A percentile compares a stretch with the other conserved stretches of the same genome.
Evolutionary conservation across 2,113 vertebrate genomes (phyloP).

Genomic region (Onychostruthus taczanowskii): DNA sequence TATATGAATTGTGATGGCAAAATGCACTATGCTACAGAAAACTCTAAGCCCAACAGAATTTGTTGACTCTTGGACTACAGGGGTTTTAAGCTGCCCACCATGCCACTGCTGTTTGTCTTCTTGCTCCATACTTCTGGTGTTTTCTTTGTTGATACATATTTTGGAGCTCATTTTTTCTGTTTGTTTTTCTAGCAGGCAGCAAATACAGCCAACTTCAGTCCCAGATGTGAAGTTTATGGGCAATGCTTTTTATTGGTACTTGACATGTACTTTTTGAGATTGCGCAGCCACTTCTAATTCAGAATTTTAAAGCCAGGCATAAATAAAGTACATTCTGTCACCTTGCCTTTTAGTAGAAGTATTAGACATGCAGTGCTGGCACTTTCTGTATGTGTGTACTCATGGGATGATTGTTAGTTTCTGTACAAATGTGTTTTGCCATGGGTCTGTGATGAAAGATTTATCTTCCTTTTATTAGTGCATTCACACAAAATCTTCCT

Average conservation of each 20-base stretch:
- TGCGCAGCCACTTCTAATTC: neutral
- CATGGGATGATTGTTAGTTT: neutral
- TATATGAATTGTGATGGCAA: neutral
- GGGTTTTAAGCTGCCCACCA: neutral
- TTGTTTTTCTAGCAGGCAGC: neutral
- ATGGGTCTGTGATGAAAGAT: neutral
- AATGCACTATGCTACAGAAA: neutral
- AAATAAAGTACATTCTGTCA: neutral
- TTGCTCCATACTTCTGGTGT: neutral
- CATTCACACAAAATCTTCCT: rapidly evolving
- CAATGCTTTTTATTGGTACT: neutral
- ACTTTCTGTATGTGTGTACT: neutral
- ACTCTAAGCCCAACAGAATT: neutral
- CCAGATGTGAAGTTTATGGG: neutral
- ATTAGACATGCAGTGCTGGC: neutral
- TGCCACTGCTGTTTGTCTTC: neutral
- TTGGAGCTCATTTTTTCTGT: neutral
- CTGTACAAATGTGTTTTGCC: neutral
- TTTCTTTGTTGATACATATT: neutral
- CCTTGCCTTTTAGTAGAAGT: neutral
- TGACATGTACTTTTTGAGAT: neutral
- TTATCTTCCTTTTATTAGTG: neutral
- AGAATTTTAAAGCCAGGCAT: neutral
- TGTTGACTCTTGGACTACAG: neutral
- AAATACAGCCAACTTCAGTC: neutral